Evolutionary conservation across 2,888 invertebrate species (phyloP).

Genomic region (Drosophila putrida): DNA sequence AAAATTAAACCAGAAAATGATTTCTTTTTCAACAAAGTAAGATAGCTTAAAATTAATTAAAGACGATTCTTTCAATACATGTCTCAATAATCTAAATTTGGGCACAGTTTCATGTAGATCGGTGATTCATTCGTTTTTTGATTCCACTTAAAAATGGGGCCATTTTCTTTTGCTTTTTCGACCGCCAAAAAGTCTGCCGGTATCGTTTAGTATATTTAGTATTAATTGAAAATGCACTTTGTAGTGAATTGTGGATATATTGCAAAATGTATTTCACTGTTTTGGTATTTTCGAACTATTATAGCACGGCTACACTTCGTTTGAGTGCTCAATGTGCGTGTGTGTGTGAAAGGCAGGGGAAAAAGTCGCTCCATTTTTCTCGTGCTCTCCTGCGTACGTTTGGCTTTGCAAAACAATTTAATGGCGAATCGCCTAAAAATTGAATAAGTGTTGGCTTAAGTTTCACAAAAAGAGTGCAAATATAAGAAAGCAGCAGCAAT

Average conservation of each 20-base stretch:
- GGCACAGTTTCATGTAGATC: no score
- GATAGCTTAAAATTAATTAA: no score
- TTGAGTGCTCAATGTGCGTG: slow-evolving; percentile 54
- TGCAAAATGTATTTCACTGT: background rate
- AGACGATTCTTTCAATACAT: no score
- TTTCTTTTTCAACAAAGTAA: no score
- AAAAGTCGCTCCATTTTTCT: slow-evolving; percentile 80
- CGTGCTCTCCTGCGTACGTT: slow-evolving; percentile 69
- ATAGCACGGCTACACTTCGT: slow-evolving; percentile 41
- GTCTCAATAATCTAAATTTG: no score
- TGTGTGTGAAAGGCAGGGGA: slow-evolving; percentile 73
- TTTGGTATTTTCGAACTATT: slow-evolving; percentile 24
- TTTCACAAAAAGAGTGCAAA: slow-evolving; percentile 12
- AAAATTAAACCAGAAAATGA: no score
- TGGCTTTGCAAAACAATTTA: slow-evolving; percentile 61
- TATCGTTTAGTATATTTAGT: slow-evolving; percentile 28
- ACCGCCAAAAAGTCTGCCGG: no score
- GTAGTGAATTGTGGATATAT: background rate
- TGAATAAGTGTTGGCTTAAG: slow-evolving; percentile 38
- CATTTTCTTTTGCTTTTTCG: no score
- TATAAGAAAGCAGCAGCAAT: slow-evolving; percentile 7
- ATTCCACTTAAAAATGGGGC: no score
- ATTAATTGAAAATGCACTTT: slow-evolving; percentile 1
- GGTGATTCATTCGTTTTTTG: no score
- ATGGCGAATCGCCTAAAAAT: slow-evolving; percentile 38